Evolutionary conservation across 2,888 invertebrate species (phyloP).

Genomic region (Timema cristinae): DNA sequence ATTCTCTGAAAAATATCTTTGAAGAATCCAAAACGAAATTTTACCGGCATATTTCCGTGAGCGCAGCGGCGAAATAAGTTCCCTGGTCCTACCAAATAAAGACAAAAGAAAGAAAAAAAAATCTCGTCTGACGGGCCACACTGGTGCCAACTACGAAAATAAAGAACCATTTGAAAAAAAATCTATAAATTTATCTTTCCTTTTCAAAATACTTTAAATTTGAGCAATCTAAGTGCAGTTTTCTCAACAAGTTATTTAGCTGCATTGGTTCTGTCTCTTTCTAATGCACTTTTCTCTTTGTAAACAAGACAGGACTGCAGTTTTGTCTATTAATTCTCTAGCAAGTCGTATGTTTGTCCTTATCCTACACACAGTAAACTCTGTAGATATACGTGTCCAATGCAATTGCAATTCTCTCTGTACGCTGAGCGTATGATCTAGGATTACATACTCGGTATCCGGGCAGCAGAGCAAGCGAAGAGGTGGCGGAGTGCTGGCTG

Average conservation of each 20-base stretch:
- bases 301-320: too few relatives aligned
- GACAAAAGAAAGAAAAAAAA: conserved; percentile 5
- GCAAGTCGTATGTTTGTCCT: background rate
- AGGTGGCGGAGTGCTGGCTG: conserved; percentile 8
- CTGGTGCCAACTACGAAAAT: conserved; percentile 8
- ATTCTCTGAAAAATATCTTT: too few relatives aligned
- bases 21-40: too few relatives aligned
- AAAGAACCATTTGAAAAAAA: background rate
- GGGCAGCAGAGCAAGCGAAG: conserved; percentile 13
- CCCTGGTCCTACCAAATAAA: background rate
- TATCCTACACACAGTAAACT: background rate
- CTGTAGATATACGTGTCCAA: too few relatives aligned
- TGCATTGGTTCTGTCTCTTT: conserved; percentile 11
- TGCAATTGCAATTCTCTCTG: background rate
- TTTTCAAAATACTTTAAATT: background rate
- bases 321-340: too few relatives aligned
- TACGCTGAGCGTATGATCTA: conserved; percentile 23
- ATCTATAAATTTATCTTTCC: background rate
- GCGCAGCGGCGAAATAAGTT: too few relatives aligned
- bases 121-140: background rate
- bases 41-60: too few relatives aligned
- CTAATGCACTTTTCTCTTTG: background rate
- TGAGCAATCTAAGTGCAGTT: background rate
- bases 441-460: conserved; percentile 25
- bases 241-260: background rate